Evolutionary conservation across 2,888 invertebrate genomes (phyloP).

Genomic region (Chaitophorus viminalis): DNA sequence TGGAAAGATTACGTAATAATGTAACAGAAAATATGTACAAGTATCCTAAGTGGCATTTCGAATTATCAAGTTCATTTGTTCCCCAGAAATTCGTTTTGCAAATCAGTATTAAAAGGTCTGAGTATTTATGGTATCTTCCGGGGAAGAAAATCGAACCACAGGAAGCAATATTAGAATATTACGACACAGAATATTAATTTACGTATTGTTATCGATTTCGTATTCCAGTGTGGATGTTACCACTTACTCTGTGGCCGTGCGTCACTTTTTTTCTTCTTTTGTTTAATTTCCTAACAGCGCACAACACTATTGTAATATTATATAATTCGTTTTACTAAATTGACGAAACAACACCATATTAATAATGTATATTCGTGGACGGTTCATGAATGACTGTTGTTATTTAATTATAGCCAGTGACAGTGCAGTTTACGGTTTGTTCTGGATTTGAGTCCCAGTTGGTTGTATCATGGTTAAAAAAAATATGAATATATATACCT

Average conservation of each 20-base stretch:
- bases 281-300: background rate
- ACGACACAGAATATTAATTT: background rate
- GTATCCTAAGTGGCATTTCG: background rate
- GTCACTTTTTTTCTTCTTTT: background rate
- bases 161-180: background rate
- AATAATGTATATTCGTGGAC: too few relatives aligned
- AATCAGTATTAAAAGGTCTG: conserved; percentile 16
- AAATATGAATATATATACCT: too few relatives aligned
- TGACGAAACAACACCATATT: too few relatives aligned
- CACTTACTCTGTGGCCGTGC: background rate
- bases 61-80: conserved; percentile 1
- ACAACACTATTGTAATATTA: too few relatives aligned
- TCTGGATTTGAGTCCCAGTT: too few relatives aligned
- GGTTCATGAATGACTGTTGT: too few relatives aligned
- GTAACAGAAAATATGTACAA: background rate
- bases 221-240: background rate
- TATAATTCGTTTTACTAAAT: too few relatives aligned
- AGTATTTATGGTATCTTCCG: background rate
- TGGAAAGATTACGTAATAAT: background rate
- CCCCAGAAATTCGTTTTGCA: background rate
- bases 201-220: background rate
- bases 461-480: too few relatives aligned
- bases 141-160: background rate
- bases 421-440: too few relatives aligned
- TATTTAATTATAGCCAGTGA: too few relatives aligned